Conservation (phyloP, 92 coral and sea anemone species). For the Actinostola sp. region DNA sequence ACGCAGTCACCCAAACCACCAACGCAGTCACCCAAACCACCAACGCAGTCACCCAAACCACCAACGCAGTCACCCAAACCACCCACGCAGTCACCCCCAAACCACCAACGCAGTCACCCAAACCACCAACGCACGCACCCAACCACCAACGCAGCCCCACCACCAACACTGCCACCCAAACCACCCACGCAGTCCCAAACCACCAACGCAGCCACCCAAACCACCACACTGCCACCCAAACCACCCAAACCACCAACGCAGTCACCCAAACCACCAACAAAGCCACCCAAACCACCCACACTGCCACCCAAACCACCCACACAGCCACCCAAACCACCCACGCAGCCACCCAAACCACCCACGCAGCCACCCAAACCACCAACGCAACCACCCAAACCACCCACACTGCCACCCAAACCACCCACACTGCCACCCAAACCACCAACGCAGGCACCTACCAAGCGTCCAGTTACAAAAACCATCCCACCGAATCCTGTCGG, state of each 20-base stretch:
- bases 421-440: slow-evolving; percentile 28
- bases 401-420: slow-evolving; percentile 29
- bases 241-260: not conserved
- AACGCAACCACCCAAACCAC: slow-evolving; percentile 16
- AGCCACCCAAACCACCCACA: slow-evolving; percentile 1
- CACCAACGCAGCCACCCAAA: slow-evolving; percentile 12
- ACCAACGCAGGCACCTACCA: slow-evolving; percentile 8
- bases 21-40: not conserved
- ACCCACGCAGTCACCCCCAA: not conserved
- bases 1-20: not conserved
- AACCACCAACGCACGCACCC: slow-evolving; percentile 5
- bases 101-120: slow-evolving; percentile 11
- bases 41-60: not conserved
- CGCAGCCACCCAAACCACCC: no score
- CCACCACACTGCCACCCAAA: no score
- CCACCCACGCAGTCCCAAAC: not conserved
- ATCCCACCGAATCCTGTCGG: slow-evolving; percentile 32
- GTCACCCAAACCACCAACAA: not conserved
- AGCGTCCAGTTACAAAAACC: not conserved
- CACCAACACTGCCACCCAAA: slow-evolving; percentile 21
- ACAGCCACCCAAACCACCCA: no score
- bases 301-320: slow-evolving; percentile 33
- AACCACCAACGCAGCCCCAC: slow-evolving; percentile 21
- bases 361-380: slow-evolving; percentile 16
- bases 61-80: not conserved